These are phyloP conservation scores for Linepithema humile DNA, from an alignment of 1,140 invertebrate genomes.

Conservation along the genomic window DNA sequence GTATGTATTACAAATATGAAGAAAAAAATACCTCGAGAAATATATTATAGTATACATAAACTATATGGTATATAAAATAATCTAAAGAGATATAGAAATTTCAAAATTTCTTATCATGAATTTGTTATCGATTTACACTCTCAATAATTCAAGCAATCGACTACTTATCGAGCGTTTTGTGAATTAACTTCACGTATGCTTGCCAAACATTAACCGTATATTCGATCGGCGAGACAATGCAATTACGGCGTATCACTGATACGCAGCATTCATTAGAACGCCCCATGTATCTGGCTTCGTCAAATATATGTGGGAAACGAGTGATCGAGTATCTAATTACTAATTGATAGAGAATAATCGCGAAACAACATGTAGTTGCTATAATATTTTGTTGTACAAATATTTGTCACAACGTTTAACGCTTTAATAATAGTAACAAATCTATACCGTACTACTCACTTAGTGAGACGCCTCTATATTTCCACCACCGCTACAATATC, in stretches of 20 bases:
- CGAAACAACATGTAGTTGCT: neutral
- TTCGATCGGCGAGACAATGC: constrained; percentile 25
- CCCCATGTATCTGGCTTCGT: constrained; percentile 47
- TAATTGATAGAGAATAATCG: constrained; percentile 60
- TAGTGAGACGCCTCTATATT: neutral
- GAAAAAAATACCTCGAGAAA: no score
- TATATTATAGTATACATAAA: neutral
- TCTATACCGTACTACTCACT: constrained; percentile 26
- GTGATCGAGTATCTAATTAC: constrained; percentile 62
- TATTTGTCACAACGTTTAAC: constrained; percentile 3
- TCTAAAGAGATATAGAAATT: neutral
- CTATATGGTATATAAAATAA: neutral
- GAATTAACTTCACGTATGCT: constrained; percentile 33
- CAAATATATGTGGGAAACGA: constrained; percentile 60
- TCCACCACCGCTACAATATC: neutral
- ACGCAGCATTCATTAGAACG: constrained; percentile 60
- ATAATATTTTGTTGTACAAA: constrained; percentile 29
- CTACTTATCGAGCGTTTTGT: constrained; percentile 15
- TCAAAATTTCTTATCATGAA: no score
- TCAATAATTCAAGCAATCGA: neutral
- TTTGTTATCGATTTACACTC: no score
- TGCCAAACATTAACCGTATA: constrained; percentile 38
- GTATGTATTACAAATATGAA: neutral
- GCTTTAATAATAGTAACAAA: neutral
- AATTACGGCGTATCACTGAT: constrained; percentile 59